These are phyloP conservation scores for Loris lydekkerianus DNA, from an alignment of 2,797 vertebrate species.

Conservation along the genomic window DNA sequence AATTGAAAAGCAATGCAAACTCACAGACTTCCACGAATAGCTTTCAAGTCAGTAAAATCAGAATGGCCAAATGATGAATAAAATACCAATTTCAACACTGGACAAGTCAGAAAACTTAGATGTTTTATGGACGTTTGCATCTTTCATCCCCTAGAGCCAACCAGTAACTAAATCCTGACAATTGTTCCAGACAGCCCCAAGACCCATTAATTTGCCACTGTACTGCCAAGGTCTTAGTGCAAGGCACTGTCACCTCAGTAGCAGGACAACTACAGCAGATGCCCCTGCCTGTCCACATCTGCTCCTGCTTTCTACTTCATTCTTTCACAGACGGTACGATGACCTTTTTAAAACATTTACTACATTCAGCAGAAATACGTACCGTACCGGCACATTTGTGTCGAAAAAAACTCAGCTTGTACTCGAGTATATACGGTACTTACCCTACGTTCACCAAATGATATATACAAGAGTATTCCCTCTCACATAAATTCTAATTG, in stretches of 20 bases:
- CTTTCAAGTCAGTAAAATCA: conserved; percentile 34
- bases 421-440: too few relatives aligned
- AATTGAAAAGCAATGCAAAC: conserved; percentile 24
- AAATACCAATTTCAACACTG: neutral
- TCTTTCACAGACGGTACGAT: neutral
- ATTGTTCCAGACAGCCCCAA: neutral
- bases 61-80: neutral
- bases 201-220: neutral
- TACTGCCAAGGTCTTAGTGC: neutral
- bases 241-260: neutral
- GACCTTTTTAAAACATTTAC: neutral
- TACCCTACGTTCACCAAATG: neutral
- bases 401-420: too few relatives aligned
- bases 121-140: neutral
- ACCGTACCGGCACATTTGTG: too few relatives aligned
- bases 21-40: neutral
- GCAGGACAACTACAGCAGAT: neutral
- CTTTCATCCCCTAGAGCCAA: neutral
- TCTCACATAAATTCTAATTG: neutral
- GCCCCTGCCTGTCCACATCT: neutral
- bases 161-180: neutral
- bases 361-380: neutral
- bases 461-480: neutral
- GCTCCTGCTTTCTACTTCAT: neutral
- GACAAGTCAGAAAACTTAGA: neutral